Conservation (phyloP, 1,140 invertebrate genomes). For the Drosophila orosa region DNA sequence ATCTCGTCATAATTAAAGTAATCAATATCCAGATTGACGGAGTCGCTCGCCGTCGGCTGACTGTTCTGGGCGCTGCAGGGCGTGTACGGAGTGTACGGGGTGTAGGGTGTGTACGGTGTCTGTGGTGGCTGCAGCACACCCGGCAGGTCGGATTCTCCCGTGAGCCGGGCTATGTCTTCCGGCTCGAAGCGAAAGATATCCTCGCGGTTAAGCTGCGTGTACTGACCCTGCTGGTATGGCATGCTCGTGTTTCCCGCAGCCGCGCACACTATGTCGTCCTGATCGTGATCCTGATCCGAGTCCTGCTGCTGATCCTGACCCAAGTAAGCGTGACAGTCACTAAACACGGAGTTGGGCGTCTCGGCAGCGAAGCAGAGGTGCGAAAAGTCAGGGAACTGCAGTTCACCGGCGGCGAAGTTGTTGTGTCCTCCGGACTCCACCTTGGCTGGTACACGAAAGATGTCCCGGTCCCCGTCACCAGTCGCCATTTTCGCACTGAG, state of each 20-base stretch:
- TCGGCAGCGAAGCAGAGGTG: constrained; percentile 71
- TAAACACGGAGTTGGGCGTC: constrained; percentile 79
- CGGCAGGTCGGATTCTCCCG: constrained; percentile 35
- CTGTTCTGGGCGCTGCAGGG: constrained; percentile 53
- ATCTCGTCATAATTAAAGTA: constrained; percentile 84
- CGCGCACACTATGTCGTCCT: constrained; percentile 69
- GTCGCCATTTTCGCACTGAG: constrained; percentile 58
- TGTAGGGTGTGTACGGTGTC: constrained; percentile 70
- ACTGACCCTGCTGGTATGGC: constrained; percentile 71
- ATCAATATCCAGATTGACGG: constrained; percentile 77
- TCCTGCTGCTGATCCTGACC: constrained; percentile 38
- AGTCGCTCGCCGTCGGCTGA: constrained; percentile 31
- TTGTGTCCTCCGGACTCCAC: constrained; percentile 16
- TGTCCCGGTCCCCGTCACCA: constrained; percentile 5
- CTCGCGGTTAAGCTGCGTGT: constrained; percentile 71
- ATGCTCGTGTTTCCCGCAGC: constrained; percentile 39
- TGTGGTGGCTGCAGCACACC: constrained; percentile 25
- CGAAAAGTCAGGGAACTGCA: constrained; percentile 78
- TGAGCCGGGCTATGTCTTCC: constrained; percentile 80
- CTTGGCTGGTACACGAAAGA: constrained; percentile 46
- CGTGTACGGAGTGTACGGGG: constrained; percentile 70
- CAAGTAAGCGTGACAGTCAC: constrained; percentile 54
- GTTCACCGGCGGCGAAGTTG: constrained; percentile 49
- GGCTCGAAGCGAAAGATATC: constrained; percentile 83
- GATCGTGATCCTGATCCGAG: constrained; percentile 58